Evolutionary conservation across 1,140 invertebrate genomes (phyloP).

Genomic region (Neelides sp.): DNA sequence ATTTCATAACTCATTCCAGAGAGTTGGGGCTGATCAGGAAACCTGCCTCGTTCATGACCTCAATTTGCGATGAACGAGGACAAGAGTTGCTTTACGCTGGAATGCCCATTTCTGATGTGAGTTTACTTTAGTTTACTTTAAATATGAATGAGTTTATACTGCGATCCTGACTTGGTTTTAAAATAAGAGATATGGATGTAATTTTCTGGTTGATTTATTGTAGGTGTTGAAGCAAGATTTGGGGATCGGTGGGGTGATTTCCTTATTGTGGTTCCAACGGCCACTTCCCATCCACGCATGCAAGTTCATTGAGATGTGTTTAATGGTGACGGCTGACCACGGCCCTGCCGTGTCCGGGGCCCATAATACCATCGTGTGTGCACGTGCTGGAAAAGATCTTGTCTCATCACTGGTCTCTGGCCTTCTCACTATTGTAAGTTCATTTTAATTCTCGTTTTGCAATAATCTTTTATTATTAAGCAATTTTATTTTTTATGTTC

Average conservation of each 20-base stretch:
- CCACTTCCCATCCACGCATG: conserved; percentile 85
- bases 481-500: too few relatives aligned
- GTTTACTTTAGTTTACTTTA: too few relatives aligned
- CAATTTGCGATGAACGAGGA: conserved; percentile 96
- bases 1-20: conserved; percentile 25
- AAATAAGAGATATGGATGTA: background rate
- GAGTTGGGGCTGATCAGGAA: conserved; percentile 96
- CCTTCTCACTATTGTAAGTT: conserved; percentile 87
- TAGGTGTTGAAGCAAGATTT: conserved; percentile 65
- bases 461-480: too few relatives aligned
- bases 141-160: conserved; percentile 1
- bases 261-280: conserved; percentile 95
- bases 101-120: conserved; percentile 92
- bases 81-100: conserved; percentile 96
- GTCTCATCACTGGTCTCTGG: conserved; percentile 93
- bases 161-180: too few relatives aligned
- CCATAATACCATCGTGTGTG: conserved; percentile 98
- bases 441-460: too few relatives aligned
- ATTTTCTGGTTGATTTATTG: conserved; percentile 4
- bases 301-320: conserved; percentile 98
- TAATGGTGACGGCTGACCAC: conserved; percentile 98
- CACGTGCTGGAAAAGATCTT: conserved; percentile 95
- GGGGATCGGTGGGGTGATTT: conserved; percentile 94
- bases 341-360: conserved; percentile 97
- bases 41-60: conserved; percentile 98